These are phyloP conservation scores for Garra rufa DNA, from an alignment of 2,113 vertebrate genomes.

Conservation along the genomic window DNA sequence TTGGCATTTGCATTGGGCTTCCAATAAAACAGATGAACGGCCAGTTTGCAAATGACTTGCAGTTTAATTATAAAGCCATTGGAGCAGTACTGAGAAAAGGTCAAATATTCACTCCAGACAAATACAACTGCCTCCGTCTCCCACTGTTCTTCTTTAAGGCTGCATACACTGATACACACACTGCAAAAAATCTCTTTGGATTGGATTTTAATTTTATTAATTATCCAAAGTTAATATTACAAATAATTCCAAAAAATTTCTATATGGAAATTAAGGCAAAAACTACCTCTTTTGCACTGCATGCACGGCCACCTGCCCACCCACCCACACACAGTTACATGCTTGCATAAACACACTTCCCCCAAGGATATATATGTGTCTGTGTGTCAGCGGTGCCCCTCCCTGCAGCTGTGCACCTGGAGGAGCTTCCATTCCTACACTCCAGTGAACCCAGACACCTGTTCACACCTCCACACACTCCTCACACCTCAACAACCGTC, in stretches of 20 bases:
- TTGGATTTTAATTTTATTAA: too few species aligned
- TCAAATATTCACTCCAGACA: neutral
- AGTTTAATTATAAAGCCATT: constrained; percentile 71
- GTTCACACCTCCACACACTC: constrained; percentile 74
- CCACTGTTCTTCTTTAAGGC: constrained; percentile 32
- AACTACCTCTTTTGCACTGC: neutral
- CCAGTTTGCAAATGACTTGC: constrained; percentile 62
- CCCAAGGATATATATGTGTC: constrained; percentile 56
- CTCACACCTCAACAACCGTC: constrained; percentile 44
- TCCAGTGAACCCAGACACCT: constrained; percentile 78
- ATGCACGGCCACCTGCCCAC: neutral
- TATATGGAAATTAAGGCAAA: neutral
- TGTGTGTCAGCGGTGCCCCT: constrained; percentile 59
- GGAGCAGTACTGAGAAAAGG: constrained; percentile 68
- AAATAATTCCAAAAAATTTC: neutral
- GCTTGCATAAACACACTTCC: constrained; percentile 53
- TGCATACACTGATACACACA: neutral
- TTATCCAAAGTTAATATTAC: too few species aligned
- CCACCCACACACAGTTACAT: constrained; percentile 41
- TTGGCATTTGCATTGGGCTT: constrained; percentile 56
- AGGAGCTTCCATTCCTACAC: constrained; percentile 75
- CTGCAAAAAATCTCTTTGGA: too few species aligned
- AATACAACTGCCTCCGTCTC: neutral
- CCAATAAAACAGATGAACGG: constrained; percentile 64
- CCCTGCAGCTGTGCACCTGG: constrained; percentile 80